Evolutionary conservation across 2,797 vertebrate genomes (phyloP), one percentile per base, ranked within the genome.

Genomic region (Muscicapa striata): DNA sequence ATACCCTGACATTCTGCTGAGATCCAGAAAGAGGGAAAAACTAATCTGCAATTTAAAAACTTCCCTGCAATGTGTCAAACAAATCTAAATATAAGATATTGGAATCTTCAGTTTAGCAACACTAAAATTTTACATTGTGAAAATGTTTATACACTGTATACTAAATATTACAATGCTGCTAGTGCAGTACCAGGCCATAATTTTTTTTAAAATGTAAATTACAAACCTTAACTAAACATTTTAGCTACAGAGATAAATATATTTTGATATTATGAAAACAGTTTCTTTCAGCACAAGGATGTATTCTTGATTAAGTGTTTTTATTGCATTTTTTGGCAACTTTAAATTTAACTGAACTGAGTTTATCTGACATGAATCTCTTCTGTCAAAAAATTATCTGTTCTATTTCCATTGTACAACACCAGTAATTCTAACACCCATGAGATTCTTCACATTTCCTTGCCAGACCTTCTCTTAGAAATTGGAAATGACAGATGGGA

Each of bases 401-500:
- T 83, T 89, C 58, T 88, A 32, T 85, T 97, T 94, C 73, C 48
- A 86, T 40, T 68, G 66, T 81, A 69, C 58, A 91, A n/a, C 66
- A 90, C 40, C 59, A 84, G 73, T 41, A 90, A 86, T 81, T 95
- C 73, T 59, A 92, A 57, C 41, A 68, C 38, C 87, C 46, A 62
- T 13, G 23, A 87, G 51, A 85, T 72, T 82, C 73, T 86, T 86
- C 57, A 62, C 1, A 1, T 78, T 78, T 93, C 59, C 78, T 93
- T 93, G 55, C 58, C 73, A 95, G 69, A 81, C 40, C 36, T 29
- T 59, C 80, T 77, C 59, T 84, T 52, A 81, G 79, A 92, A 91
- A 94, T 83, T 75, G 84, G 43, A 96, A 93, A 92, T 84, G 73
- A 86, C 85, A 94, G 82, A 94, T 81, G 55, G 66, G 69, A 62